Evolutionary conservation across 2,113 vertebrate species (phyloP), one percentile per base, ranked within the genome.

Genomic region (Hystrix brachyura): DNA sequence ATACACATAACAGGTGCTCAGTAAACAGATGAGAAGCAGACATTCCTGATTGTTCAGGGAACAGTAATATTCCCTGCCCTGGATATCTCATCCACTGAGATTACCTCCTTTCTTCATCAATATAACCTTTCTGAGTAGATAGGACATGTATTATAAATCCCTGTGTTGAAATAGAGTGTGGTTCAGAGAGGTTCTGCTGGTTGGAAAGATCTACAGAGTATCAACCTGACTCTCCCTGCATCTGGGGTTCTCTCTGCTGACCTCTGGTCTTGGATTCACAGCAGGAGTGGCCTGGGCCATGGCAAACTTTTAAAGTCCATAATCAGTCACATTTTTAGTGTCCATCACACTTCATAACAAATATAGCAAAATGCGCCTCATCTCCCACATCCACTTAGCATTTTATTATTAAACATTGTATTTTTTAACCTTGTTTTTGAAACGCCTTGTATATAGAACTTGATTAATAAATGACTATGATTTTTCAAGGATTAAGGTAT

Each of bases 391-490:
- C 6, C 46, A 51, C 2, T 46, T 85, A 69, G 38, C 43, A 53
- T 67, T 87, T 88, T 64, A 53, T 43, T 79, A 90, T 10, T 21
- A 67, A 89, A 81, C 83, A 59, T n/a, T 7, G 8, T 3, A 38
- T 81, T 55, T 60, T 69, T 84, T 64, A 80, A n/a, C 43, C 3
- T 80, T 60, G 21, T 34, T 84, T 97, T 92, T 76, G 1, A 93
- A 97, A 78, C 34, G 38, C 23, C 48, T 60, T 46, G 0, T 78
- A 23, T 72, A 13, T 57, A 76, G 88, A 80, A 62, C 29, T 91
- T 90, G 27, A 23, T 69, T 87, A 93, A 72, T 81, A 59, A 87
- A 57, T 67, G 15, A 53, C 19, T 86, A 5, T 96, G 65, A 60
- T n/a, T 87, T 69, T 23, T 89, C 14, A 88, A 32, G 53, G 38